These are phyloP conservation scores for Clarias laeviceps DNA, from an alignment of 2,797 vertebrate species.

Conservation along the genomic window DNA sequence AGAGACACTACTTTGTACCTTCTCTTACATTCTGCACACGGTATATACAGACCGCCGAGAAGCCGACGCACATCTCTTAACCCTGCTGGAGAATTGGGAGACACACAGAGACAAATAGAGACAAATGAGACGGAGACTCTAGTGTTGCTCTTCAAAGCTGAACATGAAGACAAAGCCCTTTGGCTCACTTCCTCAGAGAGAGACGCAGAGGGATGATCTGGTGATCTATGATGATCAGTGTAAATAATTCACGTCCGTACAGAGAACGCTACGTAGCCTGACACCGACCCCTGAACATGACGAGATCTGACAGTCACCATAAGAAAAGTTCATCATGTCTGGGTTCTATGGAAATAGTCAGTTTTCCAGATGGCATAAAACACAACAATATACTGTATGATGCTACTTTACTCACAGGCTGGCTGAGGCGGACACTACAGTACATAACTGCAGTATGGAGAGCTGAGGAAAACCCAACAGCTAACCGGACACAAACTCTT, in stretches of 20 bases:
- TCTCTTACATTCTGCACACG: neutral
- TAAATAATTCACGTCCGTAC: constrained; percentile 56
- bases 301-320: constrained; percentile 14
- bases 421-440: constrained; percentile 25
- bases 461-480: constrained; percentile 10
- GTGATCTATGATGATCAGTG: constrained; percentile 50
- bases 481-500: constrained; percentile 18
- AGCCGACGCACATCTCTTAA: neutral
- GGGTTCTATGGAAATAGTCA: neutral
- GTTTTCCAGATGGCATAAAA: constrained; percentile 21
- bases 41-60: neutral
- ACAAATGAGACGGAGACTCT: constrained; percentile 9
- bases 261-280: constrained; percentile 42
- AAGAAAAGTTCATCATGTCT: constrained; percentile 9
- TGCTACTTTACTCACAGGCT: constrained; percentile 23
- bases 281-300: constrained; percentile 42
- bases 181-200: constrained; percentile 40
- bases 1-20: neutral
- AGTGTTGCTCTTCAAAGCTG: constrained; percentile 40
- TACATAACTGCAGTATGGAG: constrained; percentile 36
- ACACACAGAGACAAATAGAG: constrained; percentile 23
- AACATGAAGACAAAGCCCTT: constrained; percentile 43
- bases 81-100: neutral
- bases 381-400: constrained; percentile 25
- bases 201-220: constrained; percentile 45